These are phyloP conservation scores for Chaetorhynchus papuensis DNA, from an alignment of 2,113 vertebrate genomes.

Conservation along the genomic window DNA sequence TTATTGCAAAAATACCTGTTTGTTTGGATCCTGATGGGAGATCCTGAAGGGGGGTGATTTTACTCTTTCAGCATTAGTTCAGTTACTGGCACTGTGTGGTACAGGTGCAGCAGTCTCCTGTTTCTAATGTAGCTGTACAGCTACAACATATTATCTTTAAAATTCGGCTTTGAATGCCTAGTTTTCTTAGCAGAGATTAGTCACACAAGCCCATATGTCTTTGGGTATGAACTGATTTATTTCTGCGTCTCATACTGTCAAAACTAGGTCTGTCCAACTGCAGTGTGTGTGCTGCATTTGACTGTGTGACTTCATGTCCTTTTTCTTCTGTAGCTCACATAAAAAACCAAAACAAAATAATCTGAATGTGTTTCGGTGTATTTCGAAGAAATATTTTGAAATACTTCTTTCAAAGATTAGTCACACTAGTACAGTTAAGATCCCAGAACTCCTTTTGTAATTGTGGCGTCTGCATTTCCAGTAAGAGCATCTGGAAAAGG, in stretches of 20 bases:
- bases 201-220: neutral
- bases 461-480: neutral
- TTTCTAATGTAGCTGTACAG: neutral
- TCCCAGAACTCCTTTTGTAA: constrained; percentile 9
- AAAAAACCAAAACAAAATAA: neutral
- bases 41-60: neutral
- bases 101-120: neutral
- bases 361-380: neutral
- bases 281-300: fast-evolving
- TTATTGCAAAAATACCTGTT: neutral
- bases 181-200: neutral
- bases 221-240: neutral
- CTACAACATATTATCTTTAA: neutral
- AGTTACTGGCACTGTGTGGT: neutral
- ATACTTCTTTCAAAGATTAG: neutral
- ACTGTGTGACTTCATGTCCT: fast-evolving
- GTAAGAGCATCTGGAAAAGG: neutral
- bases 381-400: neutral
- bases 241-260: fast-evolving
- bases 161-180: neutral
- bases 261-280: neutral
- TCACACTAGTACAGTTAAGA: neutral
- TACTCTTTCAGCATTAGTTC: neutral
- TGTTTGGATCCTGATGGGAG: neutral
- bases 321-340: neutral